These are phyloP conservation scores for Astreopora myriophthalma DNA, from an alignment of 64 coral and sea anemone genomes.

Conservation along the genomic window DNA sequence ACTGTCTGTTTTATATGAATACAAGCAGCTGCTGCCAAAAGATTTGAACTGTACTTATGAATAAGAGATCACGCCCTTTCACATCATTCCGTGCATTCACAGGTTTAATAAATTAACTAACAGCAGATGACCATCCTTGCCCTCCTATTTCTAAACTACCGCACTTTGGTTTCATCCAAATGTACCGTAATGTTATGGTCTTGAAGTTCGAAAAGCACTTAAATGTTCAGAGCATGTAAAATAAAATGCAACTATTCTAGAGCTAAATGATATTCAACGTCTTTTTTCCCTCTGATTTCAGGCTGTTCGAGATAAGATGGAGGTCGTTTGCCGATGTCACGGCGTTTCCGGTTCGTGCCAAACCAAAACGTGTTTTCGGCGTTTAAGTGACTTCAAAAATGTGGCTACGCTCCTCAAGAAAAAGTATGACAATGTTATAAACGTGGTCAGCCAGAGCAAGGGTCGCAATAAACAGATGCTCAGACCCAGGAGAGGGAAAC, in stretches of 20 bases:
- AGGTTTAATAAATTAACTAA: no score
- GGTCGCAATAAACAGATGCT: constrained; percentile 23
- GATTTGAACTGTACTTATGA: neutral
- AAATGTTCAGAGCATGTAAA: neutral
- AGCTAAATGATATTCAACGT: neutral
- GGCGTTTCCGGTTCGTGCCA: constrained; percentile 79
- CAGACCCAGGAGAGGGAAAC: constrained; percentile 1
- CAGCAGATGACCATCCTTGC: no score
- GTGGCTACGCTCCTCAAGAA: constrained; percentile 56
- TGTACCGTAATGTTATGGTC: no score
- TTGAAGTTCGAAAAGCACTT: neutral
- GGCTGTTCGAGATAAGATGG: constrained; percentile 85
- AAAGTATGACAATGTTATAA: constrained; percentile 55
- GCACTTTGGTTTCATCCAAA: no score
- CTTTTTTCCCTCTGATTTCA: constrained; percentile 3
- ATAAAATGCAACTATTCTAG: no score
- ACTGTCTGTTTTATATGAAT: neutral
- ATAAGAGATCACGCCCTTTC: neutral
- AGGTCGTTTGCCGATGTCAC: constrained; percentile 74
- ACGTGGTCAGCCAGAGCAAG: constrained; percentile 27
- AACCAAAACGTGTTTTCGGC: constrained; percentile 75
- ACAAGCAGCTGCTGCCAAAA: neutral
- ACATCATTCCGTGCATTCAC: neutral
- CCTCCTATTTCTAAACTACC: no score
- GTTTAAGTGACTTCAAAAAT: constrained; percentile 69